Base-by-base conservation (phyloP, 1,140 invertebrate species). In the Heliconius congener region DNA sequence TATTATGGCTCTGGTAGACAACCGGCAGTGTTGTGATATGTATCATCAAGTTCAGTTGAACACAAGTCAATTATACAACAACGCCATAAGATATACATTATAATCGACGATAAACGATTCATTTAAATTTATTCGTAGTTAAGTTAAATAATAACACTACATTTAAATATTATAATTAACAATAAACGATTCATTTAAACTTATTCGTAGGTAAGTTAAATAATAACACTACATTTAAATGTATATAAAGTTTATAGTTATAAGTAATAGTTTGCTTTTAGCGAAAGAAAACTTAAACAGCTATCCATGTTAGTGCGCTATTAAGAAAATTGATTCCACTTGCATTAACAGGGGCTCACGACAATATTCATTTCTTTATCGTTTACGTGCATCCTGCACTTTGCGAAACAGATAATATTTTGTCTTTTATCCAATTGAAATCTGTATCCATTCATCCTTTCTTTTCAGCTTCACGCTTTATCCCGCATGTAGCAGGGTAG, bases 301-400 rank as follows among this genome's bases (percentile, higher is more conserved):
- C 60, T 66, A 30, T 66, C 27, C 60, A 66, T 66, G 60, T 30
- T 66, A 66, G 60, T 66, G 9, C 3, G 27, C 60, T 66, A 66
- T 66, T 66, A 66, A 16, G 60, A 66, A 66, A 66, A 66, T 66
- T 30, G 60, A 66, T 66, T 66, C 60, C 23, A 66, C 60, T 66
- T 27, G 11, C 27, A 30, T 30, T 66, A 16, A 66, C 60, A 30
- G 27, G n/a, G 55, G 55, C 19, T 27, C 11, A 66, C 27, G 60
- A 66, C 60, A 66, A 30, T 66, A 30, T 30, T 30, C 27, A 66
- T 30, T 27, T 27, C 27, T 30, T 66, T 66, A 66, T 30, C 27
- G 27, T 30, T 66, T 11, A 66, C 13, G 23, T 66, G 23, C 23
- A 66, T 66, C 60, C 60, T 13, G 60, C 55, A 66, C 60, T 66